These are phyloP conservation scores for Paramisgurnus dabryanus DNA, from an alignment of 2,113 vertebrate genomes.

Conservation along the genomic window DNA sequence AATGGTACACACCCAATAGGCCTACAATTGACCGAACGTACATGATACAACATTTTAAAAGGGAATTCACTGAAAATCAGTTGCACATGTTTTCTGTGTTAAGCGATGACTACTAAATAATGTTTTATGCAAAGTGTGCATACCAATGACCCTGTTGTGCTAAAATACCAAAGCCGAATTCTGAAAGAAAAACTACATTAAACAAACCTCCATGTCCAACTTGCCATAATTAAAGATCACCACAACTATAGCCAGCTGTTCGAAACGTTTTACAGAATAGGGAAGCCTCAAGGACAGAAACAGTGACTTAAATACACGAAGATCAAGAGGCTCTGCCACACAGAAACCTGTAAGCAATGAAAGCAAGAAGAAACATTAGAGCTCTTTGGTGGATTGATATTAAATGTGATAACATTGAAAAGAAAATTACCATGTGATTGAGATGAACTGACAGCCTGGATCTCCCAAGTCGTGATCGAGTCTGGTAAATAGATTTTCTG, in stretches of 20 bases:
- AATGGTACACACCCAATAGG: too few species aligned
- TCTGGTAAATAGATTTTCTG: constrained; percentile 64
- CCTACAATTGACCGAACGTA: too few species aligned
- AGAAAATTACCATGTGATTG: constrained; percentile 68
- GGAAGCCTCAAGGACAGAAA: constrained; percentile 84
- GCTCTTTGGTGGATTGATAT: background rate
- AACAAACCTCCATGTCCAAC: constrained; percentile 34
- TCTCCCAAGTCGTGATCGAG: constrained; percentile 88
- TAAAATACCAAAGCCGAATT: too few species aligned
- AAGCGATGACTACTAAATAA: too few species aligned
- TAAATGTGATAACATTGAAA: background rate
- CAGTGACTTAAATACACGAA: constrained; percentile 69
- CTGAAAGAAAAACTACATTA: background rate
- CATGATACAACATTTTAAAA: too few species aligned
- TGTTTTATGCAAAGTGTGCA: too few species aligned
- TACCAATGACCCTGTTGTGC: too few species aligned
- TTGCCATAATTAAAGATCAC: constrained; percentile 82
- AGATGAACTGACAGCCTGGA: constrained; percentile 81
- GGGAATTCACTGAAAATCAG: too few species aligned
- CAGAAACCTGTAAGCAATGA: constrained; percentile 77
- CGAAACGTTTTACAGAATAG: constrained; percentile 75
- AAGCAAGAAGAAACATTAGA: background rate
- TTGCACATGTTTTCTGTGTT: too few species aligned
- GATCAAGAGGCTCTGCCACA: constrained; percentile 67
- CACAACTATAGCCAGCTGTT: constrained; percentile 79